Evolutionary conservation across 2,797 vertebrate species (phyloP).

Genomic region (Muscicapa comitata): DNA sequence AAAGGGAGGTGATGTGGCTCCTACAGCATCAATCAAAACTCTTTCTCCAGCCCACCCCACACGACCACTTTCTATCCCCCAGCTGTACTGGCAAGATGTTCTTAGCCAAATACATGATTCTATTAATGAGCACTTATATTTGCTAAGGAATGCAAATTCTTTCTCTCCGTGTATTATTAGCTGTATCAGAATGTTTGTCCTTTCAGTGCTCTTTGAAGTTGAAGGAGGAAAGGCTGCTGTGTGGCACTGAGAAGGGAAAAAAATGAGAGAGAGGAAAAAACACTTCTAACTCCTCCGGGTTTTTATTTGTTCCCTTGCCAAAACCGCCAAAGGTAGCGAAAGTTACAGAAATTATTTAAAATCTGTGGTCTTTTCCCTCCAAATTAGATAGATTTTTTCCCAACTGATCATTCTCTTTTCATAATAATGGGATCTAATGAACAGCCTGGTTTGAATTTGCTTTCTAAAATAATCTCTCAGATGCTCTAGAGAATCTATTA

Average conservation of each 20-base stretch:
- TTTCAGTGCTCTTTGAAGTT: conserved; percentile 36
- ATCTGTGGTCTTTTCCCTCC: neutral
- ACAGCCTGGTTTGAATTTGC: conserved; percentile 43
- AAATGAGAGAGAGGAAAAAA: neutral
- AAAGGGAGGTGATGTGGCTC: neutral
- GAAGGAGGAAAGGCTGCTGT: conserved; percentile 6
- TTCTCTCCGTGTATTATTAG: conserved; percentile 31
- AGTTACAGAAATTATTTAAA: conserved; percentile 53
- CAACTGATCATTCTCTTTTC: conserved; percentile 39
- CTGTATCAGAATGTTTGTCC: conserved; percentile 55
- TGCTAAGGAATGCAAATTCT: conserved; percentile 43
- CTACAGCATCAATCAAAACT: conserved; percentile 41
- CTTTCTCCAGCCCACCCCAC: neutral
- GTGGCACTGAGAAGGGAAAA: neutral
- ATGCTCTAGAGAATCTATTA: conserved; percentile 49
- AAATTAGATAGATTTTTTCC: conserved; percentile 31
- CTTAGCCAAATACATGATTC: conserved; percentile 57
- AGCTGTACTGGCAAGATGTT: conserved; percentile 51
- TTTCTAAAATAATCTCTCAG: conserved; percentile 45
- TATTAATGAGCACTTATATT: conserved; percentile 67
- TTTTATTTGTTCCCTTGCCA: conserved; percentile 14
- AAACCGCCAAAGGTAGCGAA: conserved; percentile 6
- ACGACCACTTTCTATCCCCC: neutral
- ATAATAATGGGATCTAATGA: conserved; percentile 51
- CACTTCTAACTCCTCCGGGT: neutral